phyloP scores from a whole-genome alignment of 2,113 vertebrate species.

The Toxotes jaculatrix region DNA sequence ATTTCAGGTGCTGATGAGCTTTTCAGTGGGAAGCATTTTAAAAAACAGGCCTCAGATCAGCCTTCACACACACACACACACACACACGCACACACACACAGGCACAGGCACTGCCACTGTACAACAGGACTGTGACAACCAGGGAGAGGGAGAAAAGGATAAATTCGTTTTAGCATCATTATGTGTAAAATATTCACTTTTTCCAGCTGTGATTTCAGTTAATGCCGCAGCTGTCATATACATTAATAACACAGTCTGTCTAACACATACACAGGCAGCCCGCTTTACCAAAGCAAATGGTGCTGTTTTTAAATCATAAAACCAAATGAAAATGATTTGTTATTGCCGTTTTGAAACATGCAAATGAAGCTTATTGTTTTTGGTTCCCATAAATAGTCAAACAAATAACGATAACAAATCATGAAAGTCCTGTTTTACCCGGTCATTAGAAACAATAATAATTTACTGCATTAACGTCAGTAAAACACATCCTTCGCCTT shows the following conservation, averaged over 20 bases:
- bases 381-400: no score
- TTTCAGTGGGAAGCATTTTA: constrained; percentile 61
- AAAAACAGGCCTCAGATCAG: constrained; percentile 51
- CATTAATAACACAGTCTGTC: no score
- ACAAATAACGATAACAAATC: no score
- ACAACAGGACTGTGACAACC: not conserved
- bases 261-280: no score
- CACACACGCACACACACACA: not conserved
- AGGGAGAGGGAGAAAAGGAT: not conserved
- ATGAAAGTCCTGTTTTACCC: not conserved
- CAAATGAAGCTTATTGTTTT: not conserved
- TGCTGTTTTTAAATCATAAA: not conserved
- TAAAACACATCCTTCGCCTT: no score
- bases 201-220: not conserved
- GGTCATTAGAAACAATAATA: not conserved
- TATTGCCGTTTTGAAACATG: not conserved
- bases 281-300: no score
- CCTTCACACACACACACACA: not conserved
- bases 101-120: not conserved
- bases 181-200: not conserved
- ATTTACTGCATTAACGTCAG: no score
- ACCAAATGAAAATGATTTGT: not conserved
- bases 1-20: constrained; percentile 83
- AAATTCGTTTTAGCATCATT: not conserved
- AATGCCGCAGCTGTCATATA: not conserved